Conservation (phyloP, 2,797 vertebrate species). For the Petrocephalus schoutedeni region DNA sequence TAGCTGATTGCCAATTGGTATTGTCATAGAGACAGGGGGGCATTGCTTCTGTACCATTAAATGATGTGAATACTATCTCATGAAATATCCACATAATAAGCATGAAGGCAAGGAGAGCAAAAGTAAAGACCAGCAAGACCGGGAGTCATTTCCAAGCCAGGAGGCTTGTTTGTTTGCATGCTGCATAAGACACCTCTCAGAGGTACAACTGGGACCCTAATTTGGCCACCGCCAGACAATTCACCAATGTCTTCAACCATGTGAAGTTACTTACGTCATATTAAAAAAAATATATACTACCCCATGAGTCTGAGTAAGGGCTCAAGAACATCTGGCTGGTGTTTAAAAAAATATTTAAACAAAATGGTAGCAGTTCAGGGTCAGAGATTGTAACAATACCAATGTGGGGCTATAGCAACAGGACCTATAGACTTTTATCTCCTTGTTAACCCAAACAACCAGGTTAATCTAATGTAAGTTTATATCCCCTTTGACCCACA, state of each 20-base stretch:
- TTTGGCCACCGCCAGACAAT: not conserved
- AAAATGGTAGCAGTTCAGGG: not conserved
- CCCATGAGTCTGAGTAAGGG: not conserved
- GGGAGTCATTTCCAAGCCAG: not conserved
- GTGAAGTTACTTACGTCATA: not conserved
- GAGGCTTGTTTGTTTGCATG: not conserved
- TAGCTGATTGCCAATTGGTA: not conserved
- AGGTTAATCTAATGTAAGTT: not conserved
- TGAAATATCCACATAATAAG: not conserved
- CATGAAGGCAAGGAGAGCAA: not conserved
- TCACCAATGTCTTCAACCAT: not conserved
- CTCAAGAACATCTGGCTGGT: not conserved
- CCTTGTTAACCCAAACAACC: not conserved
- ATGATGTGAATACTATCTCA: not conserved
- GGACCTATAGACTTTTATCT: not conserved
- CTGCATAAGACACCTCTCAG: not conserved
- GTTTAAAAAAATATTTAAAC: not conserved
- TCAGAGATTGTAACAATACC: not conserved
- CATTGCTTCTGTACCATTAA: not conserved
- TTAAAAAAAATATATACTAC: not conserved
- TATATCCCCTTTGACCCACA: slow-evolving; percentile 23
- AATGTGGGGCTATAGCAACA: not conserved
- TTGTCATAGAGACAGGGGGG: not conserved
- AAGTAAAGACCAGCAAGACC: not conserved
- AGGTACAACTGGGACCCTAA: not conserved